Base-by-base conservation (phyloP, 2,113 vertebrate genomes). In the Dicrurus megarhynchus region DNA sequence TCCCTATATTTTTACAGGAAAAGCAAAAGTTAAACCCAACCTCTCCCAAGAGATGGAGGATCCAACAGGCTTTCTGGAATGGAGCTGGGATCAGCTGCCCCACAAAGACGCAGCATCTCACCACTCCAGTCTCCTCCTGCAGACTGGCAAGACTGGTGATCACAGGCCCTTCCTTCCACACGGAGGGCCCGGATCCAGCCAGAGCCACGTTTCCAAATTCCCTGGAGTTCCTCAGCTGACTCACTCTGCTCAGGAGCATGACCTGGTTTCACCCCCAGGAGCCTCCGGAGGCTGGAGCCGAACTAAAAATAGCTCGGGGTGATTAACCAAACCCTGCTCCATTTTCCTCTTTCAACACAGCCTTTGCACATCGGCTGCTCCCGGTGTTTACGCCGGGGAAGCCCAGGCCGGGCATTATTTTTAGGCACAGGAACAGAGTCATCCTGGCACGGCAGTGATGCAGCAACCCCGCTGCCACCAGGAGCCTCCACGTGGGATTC, bases 231-330 rank as follows among this genome's bases (percentile, higher is more conserved):
- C 79, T 77, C 46, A 30, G 95, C 84, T 96, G 88, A 96, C 86
- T 97, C 94, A 95, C 82, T 85, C 39, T 8, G 85, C 87, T 75
- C 94, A 90, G 90, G 79, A 95, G 79, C 50, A 7, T 84, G 94
- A 96, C 95, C 95, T 92, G 59, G 18, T 77, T 94, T 96, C 94
- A 96, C 94, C 93, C 90, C 79, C 88, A 88, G 92, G 93, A 96
- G 90, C 88, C 96, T 91, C 90, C 56, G 52, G 20, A 80, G 96
- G 67, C 88, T 93, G 95, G 39, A 87, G 41, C 60, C 0, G 19
- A 84, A 74, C 95, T 97, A 96, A 96, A 97, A 98, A 97, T 91
- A 98, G 86, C 88, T 60, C 27, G 23, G 75, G 13, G 87, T 67
- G 78, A 96, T 95, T 96, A 97, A 95, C 86, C 56, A 94, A 68